Percentiles rank a stretch among this genome's conserved stretches.
phyloP scores from a whole-genome alignment of 2,797 vertebrate genomes.

The Mormyrus proboscirostris region DNA sequence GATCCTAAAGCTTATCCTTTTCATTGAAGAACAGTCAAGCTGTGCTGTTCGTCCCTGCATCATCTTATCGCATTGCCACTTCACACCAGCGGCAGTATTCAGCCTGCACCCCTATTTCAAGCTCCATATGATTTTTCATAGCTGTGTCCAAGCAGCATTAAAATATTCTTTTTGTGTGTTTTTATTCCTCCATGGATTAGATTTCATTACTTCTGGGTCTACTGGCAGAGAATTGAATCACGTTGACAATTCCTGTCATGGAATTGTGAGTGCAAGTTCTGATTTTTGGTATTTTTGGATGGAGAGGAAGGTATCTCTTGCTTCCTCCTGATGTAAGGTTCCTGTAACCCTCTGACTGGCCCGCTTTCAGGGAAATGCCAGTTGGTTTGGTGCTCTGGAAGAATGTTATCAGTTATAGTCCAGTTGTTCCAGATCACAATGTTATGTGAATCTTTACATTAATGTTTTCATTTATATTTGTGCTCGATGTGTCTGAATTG shows the following conservation, averaged over 20 bases:
- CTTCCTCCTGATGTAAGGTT: conserved; percentile 53
- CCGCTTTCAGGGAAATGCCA: conserved; percentile 52
- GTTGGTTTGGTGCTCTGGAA: conserved; percentile 41
- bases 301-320: conserved; percentile 58
- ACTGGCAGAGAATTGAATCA: conserved; percentile 74
- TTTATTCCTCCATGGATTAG: conserved; percentile 70
- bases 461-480: conserved; percentile 41
- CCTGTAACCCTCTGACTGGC: conserved; percentile 51
- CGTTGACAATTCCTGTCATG: conserved; percentile 67
- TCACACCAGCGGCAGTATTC: conserved; percentile 34
- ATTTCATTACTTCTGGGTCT: conserved; percentile 69
- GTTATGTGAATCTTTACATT: conserved; percentile 43
- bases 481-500: neutral
- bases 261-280: conserved; percentile 64
- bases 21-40: neutral
- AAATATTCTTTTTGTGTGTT: conserved; percentile 61
- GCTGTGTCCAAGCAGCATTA: conserved; percentile 42
- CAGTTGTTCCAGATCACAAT: conserved; percentile 52
- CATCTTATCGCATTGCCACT: neutral
- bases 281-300: conserved; percentile 66
- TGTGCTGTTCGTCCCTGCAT: neutral
- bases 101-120: conserved; percentile 36
- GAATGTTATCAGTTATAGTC: conserved; percentile 57
- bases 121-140: conserved; percentile 13
- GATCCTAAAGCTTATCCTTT: neutral